A percentile compares a stretch with the other conserved stretches of the same genome.
Conservation (phyloP, 30 jellyfish, hydroid and myxozoan genomes). For the Chironex yamaguchii region DNA sequence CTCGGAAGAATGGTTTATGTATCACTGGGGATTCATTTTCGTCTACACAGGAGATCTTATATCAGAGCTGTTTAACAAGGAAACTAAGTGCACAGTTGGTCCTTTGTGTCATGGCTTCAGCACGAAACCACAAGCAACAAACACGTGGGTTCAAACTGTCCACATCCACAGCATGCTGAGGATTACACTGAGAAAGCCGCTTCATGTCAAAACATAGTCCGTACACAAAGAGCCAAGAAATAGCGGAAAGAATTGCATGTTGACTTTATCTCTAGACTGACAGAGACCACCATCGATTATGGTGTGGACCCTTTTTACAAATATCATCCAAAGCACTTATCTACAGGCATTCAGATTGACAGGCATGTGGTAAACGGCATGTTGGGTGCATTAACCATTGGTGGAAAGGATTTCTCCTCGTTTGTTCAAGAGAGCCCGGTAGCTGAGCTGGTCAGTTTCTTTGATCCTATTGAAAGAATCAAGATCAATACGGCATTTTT, state of each 20-base stretch:
- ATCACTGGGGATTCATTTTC: constrained; percentile 38
- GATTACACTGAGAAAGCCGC: constrained; percentile 14
- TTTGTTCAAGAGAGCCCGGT: constrained; percentile 8
- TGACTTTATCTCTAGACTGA: no score
- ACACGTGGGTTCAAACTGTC: constrained; percentile 5
- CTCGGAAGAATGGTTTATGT: constrained; percentile 37
- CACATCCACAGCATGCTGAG: constrained; percentile 13
- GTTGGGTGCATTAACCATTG: constrained; percentile 9
- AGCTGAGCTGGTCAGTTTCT: not conserved
- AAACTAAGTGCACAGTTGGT: constrained; percentile 32
- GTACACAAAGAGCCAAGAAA: not conserved
- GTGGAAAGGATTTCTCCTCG: not conserved
- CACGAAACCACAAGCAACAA: constrained; percentile 22
- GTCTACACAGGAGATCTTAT: constrained; percentile 3
- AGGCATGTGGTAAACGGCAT: constrained; percentile 32
- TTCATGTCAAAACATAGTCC: not conserved
- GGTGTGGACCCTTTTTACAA: constrained; percentile 44
- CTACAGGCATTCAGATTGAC: constrained; percentile 32
- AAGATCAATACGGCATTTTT: not conserved
- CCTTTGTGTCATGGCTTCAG: constrained; percentile 38
- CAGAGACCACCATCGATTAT: no score
- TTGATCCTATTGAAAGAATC: constrained; percentile 14
- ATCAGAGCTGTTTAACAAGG: constrained; percentile 25
- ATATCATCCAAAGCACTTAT: constrained; percentile 10
- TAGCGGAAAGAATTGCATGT: not conserved